phyloP scores from a whole-genome alignment of 2,797 vertebrate genomes.

The Mormyrus hasselquistii region DNA sequence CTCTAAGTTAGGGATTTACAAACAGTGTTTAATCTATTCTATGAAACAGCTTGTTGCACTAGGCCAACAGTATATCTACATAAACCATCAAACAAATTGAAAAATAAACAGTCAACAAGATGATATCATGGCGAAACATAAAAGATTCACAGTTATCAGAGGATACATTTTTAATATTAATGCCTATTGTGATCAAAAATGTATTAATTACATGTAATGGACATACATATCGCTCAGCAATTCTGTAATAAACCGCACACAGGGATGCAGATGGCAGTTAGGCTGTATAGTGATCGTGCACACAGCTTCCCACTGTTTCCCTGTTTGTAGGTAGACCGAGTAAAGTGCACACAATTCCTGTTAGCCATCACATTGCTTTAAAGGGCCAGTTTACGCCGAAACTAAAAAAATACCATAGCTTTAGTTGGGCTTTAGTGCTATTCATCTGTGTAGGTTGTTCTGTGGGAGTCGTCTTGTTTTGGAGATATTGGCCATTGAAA shows the following conservation, averaged over 20 bases:
- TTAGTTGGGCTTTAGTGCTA: background rate
- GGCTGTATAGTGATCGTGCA: background rate
- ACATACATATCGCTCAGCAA: background rate
- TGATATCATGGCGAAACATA: background rate
- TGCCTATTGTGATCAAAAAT: background rate
- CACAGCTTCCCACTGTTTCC: background rate
- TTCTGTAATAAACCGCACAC: background rate
- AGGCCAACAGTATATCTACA: background rate
- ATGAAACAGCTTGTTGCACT: background rate
- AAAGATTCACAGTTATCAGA: background rate
- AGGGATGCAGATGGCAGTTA: background rate
- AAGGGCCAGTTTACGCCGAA: background rate
- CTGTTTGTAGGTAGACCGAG: background rate
- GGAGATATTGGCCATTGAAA: background rate
- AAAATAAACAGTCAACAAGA: background rate
- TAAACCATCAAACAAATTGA: background rate
- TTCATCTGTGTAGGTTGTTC: background rate
- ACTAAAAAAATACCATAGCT: background rate
- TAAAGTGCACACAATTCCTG: background rate
- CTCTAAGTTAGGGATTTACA: background rate
- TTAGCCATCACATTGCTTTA: background rate
- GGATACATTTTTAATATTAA: background rate
- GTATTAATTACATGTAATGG: background rate
- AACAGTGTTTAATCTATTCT: background rate
- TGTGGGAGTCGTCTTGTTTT: background rate